Base-by-base conservation (phyloP, 2,797 vertebrate species). In the Coregonus sp. region DNA sequence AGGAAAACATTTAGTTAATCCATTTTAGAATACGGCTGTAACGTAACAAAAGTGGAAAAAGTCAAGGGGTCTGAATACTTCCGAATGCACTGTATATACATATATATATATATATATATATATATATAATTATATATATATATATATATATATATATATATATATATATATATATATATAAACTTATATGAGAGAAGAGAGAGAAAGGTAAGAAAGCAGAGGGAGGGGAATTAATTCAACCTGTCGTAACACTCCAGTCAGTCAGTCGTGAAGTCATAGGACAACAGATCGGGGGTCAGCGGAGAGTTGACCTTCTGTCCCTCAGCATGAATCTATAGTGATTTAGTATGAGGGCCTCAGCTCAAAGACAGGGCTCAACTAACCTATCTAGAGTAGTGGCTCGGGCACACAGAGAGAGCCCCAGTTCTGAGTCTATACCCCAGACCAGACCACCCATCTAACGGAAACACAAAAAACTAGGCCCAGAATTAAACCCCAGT, bases 371-470 rank as follows among this genome's bases (percentile, higher is more conserved):
- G 75, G 15, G 56, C 75, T 83, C 29, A 31, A 52, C 63, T 76
- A 67, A 51, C 70, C 80, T 37, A 29, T 68, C 29, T 33, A 33
- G 50, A 79, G 33, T 29, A 68, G 65, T 65, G 54, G 40, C 50
- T 47, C 76, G 77, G 47, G 59, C 37, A 76, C 67, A 63, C 61
- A 67, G 51, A 79, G 50, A 78, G 51, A 71, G 77, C 72, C 5
- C 72, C 56, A 20, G 67, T 54, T 33, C 76, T 78, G 75, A 77
- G 54, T 63, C 75, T 71, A 73, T 65, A 63, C 59, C 59, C 59
- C 59, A 63, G 15, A 40, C 79, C 66, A 77, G 83, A 86, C 83
- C 87, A 86, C 83, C 83, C 81, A 83, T 76, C 52, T 37, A 75
- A 85, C 40, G 78, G 31, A 80, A 74, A 80, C 74, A 29, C 1